phyloP scores from a whole-genome alignment of 2,888 invertebrate genomes.

The Syritta pipiens region DNA sequence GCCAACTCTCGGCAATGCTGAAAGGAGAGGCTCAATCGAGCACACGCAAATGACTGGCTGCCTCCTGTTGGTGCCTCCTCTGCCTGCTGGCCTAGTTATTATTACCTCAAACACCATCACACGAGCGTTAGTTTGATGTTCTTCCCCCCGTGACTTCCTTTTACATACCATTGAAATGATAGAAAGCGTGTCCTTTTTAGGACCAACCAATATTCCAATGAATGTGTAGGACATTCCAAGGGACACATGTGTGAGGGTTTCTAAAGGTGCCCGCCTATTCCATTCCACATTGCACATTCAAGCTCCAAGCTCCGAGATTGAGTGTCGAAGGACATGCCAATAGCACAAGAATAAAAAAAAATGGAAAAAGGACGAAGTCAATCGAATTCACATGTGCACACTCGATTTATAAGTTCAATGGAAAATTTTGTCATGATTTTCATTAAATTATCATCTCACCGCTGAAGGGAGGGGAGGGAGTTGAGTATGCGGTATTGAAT shows the following conservation, averaged over 20 bases:
- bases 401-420: conserved; percentile 35
- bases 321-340: conserved; percentile 16
- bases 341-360: background rate
- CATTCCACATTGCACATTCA: conserved; percentile 16
- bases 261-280: conserved; percentile 4
- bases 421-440: conserved; percentile 26
- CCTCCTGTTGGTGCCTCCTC: background rate
- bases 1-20: background rate
- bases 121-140: conserved; percentile 15
- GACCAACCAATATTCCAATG: conserved; percentile 9
- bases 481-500: no score
- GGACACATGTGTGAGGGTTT: background rate
- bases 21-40: background rate
- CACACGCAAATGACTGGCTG: conserved; percentile 40
- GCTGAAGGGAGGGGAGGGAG: background rate
- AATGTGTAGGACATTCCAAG: conserved; percentile 17
- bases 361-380: conserved; percentile 31
- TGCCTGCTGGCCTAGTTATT: conserved; percentile 33
- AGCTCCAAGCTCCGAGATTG: no score
- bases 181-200: conserved; percentile 26
- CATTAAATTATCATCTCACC: conserved; percentile 46
- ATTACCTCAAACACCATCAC: conserved; percentile 21
- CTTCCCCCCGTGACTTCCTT: background rate
- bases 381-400: conserved; percentile 39
- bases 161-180: conserved; percentile 28